Base-by-base conservation (phyloP, 2,113 vertebrate genomes). In the Sprattus sprattus region DNA sequence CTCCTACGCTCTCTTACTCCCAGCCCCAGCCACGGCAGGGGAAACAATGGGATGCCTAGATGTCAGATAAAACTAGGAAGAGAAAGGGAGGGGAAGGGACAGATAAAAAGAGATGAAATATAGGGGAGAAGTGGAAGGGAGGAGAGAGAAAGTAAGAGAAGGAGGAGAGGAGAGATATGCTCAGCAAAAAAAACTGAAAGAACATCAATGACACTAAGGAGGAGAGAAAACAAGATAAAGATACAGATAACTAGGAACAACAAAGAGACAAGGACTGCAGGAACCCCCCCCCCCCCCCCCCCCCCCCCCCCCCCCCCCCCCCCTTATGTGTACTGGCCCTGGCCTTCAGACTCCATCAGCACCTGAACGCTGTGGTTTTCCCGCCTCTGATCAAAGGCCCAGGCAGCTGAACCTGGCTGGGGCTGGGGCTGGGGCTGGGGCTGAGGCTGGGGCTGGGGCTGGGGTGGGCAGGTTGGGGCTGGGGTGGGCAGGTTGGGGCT, bases 31-130 rank as follows among this genome's bases (percentile, higher is more conserved):
- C 83, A 84, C 78, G 20, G n/a, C 11, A 47, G 87, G 85, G 90
- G 39, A 87, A 89, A 92, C 90, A 94, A 93, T 93, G 87, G 92
- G 91, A 92, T 92, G 92, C 91, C 92, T 94, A 90, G 64, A 89
- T 92, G 91, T 92, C 88, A 89, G 93, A 93, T 93, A 95, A 95
- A 94, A 92, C 92, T 87, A 92, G 93, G 91, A 91, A 83, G 88
- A 89, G 86, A 90, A 86, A 13, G 89, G 89, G 83, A 89, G 88
- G 18, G 52, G 52, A 15, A 57, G 52, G 52, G 52, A 20, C 15
- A 57, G 52, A 18, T 16, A 57, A 57, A 57, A 22, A 28, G 10
- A 32, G 11, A 28, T 16, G 28, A 71, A 32, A 71, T 6, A 71
- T 71, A n/a, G 57, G 57, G 22, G 22, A 9, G 7, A 5, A n/a